These are phyloP conservation scores for Erebia epiphron DNA, from an alignment of 2,888 invertebrate species.

Conservation along the genomic window DNA sequence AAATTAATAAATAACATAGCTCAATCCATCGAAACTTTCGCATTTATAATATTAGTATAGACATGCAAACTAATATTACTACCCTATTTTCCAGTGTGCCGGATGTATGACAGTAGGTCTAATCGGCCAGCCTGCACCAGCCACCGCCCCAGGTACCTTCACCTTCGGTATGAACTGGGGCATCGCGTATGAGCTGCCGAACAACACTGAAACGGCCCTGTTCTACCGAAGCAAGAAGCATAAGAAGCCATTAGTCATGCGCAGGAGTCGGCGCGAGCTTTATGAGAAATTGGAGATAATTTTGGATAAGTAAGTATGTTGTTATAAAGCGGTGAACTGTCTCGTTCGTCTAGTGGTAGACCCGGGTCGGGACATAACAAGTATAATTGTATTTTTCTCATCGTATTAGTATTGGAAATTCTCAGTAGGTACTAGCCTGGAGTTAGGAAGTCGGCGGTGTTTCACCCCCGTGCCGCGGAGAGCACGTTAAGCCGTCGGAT, in stretches of 20 bases:
- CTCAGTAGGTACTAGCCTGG: no score
- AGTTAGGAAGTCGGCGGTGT: no score
- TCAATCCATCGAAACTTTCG: no score
- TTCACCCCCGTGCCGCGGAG: no score
- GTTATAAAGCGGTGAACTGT: not conserved
- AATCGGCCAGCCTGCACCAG: slow-evolving; percentile 80
- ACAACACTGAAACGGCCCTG: slow-evolving; percentile 73
- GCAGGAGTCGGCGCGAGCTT: slow-evolving; percentile 86
- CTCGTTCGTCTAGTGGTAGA: not conserved
- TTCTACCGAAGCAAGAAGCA: slow-evolving; percentile 58
- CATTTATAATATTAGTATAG: no score
- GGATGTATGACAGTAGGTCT: slow-evolving; percentile 84
- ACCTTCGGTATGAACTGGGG: slow-evolving; percentile 88
- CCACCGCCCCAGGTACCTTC: slow-evolving; percentile 77
- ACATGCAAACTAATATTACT: not conserved
- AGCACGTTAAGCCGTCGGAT: no score
- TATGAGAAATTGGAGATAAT: slow-evolving; percentile 87
- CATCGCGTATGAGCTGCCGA: slow-evolving; percentile 85
- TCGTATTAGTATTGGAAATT: no score
- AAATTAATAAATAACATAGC: no score
- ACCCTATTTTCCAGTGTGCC: slow-evolving; percentile 63
- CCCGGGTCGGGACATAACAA: no score
- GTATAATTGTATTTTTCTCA: no score
- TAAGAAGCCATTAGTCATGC: slow-evolving; percentile 73
- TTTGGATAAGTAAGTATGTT: slow-evolving; percentile 85